Evolutionary conservation across 2,888 invertebrate genomes (phyloP).

Genomic region (Leptinotarsa peninsularis): DNA sequence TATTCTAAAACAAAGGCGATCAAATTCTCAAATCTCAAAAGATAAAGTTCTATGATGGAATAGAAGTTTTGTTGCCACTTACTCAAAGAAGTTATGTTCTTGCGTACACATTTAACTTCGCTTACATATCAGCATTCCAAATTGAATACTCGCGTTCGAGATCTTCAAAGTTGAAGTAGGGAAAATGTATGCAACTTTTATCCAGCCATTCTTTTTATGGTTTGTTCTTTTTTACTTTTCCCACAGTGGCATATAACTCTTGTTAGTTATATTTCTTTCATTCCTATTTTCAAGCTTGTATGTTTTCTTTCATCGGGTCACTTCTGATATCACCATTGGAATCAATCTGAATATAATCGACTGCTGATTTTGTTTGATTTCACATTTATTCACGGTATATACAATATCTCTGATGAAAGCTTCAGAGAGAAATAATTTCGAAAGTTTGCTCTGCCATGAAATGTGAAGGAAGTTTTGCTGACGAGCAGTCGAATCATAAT

Average conservation of each 20-base stretch:
- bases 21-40: neutral
- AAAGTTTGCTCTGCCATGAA: too few species aligned
- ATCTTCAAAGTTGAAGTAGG: neutral
- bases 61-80: constrained; percentile 9
- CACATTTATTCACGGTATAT: too few species aligned
- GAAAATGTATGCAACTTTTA: neutral
- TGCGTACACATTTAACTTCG: neutral
- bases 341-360: too few species aligned
- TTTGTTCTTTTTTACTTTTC: neutral
- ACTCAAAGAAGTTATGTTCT: neutral
- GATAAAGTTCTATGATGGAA: neutral
- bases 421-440: too few species aligned
- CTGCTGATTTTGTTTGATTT: too few species aligned
- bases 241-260: neutral
- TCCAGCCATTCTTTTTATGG: neutral
- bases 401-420: too few species aligned
- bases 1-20: neutral
- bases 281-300: neutral
- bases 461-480: too few species aligned
- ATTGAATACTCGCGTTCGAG: neutral
- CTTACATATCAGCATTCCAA: neutral
- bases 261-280: neutral
- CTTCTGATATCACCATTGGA: too few species aligned
- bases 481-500: too few species aligned
- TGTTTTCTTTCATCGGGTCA: too few species aligned